Conservation (phyloP, 2,888 invertebrate species). For the Pemphredon lugubris region DNA sequence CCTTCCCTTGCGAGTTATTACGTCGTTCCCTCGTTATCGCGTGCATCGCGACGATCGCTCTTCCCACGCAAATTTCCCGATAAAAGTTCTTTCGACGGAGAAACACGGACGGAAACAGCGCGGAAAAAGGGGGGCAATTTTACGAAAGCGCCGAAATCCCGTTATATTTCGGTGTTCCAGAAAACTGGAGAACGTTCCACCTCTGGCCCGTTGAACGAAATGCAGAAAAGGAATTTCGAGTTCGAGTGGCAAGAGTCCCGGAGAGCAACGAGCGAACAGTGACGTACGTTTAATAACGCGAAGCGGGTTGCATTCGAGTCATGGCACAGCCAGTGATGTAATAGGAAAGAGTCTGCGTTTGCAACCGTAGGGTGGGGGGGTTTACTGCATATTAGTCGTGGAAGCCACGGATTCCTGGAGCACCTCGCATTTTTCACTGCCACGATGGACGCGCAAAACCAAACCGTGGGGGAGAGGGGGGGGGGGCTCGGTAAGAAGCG, state of each 20-base stretch:
- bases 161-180: constrained; percentile 15
- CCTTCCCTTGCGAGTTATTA: no score
- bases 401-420: constrained; percentile 54
- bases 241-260: constrained; percentile 31
- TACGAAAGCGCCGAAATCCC: neutral
- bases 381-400: constrained; percentile 63
- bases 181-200: constrained; percentile 17
- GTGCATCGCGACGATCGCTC: no score
- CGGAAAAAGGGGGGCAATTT: neutral
- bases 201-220: constrained; percentile 36
- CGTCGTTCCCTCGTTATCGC: no score
- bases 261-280: constrained; percentile 36
- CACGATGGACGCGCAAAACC: neutral
- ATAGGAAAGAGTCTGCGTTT: constrained; percentile 35
- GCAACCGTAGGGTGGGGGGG: constrained; percentile 8
- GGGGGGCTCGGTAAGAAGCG: no score
- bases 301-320: constrained; percentile 26
- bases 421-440: neutral
- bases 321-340: constrained; percentile 28
- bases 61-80: no score
- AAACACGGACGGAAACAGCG: no score
- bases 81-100: neutral
- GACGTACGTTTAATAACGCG: constrained; percentile 69
- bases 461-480: neutral
- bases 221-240: constrained; percentile 55